Conservation (phyloP, 1,140 invertebrate species). For the Pteromalus puparum region DNA sequence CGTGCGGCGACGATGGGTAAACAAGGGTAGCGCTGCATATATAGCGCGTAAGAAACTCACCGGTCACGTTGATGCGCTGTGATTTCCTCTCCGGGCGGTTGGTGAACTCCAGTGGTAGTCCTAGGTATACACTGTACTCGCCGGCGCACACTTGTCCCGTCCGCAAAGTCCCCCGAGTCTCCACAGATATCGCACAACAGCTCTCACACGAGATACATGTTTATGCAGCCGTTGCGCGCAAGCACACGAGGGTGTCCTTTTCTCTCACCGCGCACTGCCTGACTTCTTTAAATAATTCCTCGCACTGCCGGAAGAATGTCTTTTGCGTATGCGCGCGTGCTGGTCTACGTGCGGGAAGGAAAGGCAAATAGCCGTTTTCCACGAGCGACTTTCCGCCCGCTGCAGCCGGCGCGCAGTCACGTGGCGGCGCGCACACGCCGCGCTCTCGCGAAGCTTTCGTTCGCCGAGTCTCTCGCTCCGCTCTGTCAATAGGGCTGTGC, state of each 20-base stretch:
- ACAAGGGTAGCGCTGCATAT: neutral
- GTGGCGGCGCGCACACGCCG: conserved; percentile 35
- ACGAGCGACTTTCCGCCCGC: conserved; percentile 45
- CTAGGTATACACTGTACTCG: neutral
- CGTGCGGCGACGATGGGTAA: neutral
- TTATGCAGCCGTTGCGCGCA: neutral
- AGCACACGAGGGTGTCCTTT: neutral
- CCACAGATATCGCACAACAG: neutral
- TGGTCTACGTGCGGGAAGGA: neutral
- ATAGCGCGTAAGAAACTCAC: conserved; percentile 37
- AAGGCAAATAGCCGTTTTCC: conserved; percentile 14
- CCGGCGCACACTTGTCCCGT: neutral
- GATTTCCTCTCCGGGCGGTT: conserved; percentile 12
- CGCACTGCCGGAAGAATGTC: too few species aligned
- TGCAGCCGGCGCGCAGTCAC: conserved; percentile 46
- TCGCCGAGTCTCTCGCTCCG: too few species aligned
- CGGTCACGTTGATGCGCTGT: conserved; percentile 47
- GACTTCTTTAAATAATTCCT: neutral
- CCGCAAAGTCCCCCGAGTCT: neutral
- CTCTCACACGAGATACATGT: neutral
- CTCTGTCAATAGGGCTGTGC: neutral
- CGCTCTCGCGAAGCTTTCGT: conserved; percentile 37
- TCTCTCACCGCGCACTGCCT: neutral
- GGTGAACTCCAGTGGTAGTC: neutral
- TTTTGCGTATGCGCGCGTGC: too few species aligned